Evolutionary conservation across 1,140 invertebrate species (phyloP).

Genomic region (Spodoptera litura): DNA sequence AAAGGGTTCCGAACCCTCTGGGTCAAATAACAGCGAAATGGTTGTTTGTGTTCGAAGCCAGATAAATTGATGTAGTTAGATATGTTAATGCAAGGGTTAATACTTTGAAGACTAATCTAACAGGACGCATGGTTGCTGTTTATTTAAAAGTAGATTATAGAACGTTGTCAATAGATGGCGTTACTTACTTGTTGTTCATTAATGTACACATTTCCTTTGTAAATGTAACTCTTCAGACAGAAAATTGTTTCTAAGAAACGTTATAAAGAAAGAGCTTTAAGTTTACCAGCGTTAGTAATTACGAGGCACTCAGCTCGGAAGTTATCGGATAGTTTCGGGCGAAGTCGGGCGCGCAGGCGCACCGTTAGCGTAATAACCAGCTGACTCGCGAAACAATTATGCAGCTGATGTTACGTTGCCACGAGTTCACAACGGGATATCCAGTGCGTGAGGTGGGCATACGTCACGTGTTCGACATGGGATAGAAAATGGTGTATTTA

Average conservation of each 20-base stretch:
- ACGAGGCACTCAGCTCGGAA: slow-evolving; percentile 37
- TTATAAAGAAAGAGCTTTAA: slow-evolving; percentile 21
- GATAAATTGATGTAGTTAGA: slow-evolving; percentile 47
- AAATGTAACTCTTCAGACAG: neutral
- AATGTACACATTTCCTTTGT: neutral
- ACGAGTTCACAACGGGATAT: slow-evolving; percentile 30
- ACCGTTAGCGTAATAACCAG: slow-evolving; percentile 54
- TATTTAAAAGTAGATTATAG: neutral
- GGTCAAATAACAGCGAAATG: slow-evolving; percentile 54
- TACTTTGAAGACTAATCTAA: slow-evolving; percentile 22
- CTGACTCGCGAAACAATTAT: slow-evolving; percentile 59
- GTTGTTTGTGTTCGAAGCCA: slow-evolving; percentile 55
- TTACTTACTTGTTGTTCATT: too few relatives aligned
- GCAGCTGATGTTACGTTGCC: slow-evolving; percentile 25
- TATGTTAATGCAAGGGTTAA: slow-evolving; percentile 6
- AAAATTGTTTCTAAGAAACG: slow-evolving; percentile 31
- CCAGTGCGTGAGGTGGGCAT: slow-evolving; percentile 34
- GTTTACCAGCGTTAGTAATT: slow-evolving; percentile 31
- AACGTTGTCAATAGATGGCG: neutral
- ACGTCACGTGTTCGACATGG: neutral
- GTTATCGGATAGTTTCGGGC: slow-evolving; percentile 47
- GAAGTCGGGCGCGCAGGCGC: slow-evolving; percentile 29
- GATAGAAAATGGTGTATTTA: neutral
- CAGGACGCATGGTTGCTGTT: neutral
- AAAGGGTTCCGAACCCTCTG: slow-evolving; percentile 62